Evolutionary conservation across 1,140 invertebrate genomes (phyloP), one percentile per base, ranked within the genome.

Genomic region (Panagrolaimus sp.): DNA sequence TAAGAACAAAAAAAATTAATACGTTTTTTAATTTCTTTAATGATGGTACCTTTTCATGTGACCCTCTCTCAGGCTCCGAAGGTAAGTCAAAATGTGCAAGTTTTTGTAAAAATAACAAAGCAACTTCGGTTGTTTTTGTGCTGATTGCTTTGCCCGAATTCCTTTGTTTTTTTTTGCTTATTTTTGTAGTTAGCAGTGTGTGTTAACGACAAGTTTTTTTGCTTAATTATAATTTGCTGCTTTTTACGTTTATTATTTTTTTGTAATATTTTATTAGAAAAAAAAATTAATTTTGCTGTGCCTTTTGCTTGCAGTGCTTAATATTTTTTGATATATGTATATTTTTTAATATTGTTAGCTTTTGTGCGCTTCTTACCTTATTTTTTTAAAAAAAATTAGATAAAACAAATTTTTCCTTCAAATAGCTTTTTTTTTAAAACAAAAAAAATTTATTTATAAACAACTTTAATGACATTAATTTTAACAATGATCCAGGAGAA

Each of bases 21-120:
- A 38, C 31, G 31, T 38, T 38, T 38, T 38, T 38, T 38, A 38
- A 38, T 38, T 38, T 38, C 31, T 38, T 20, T 57, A 57, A 57
- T 57, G 27, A 57, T 57, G 51, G 51, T 25, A 20, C 20, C 51
- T 57, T 57, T 57, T 57, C 51, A 57, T 57, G 51, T 57, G 51
- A 57, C 51, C 51, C 51, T 27, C 51, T 57, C 51, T 57, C 51
- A 57, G 67, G 62, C 67, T 68, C 53, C 51, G 67, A 62, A 68
- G 62, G 67, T 68, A 38, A 45, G 16, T 68, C 51, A 68, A 65
- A 31, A 38, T 43, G 62, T 65, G 20, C 64, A 61, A 57, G 51
- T 57, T 27, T 27, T 27, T 25, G 20, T 25, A 57, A 57, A 27
- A 38, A 38, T 38, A 38, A 7, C 31, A 38, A 38, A 38, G 2